Base-by-base conservation (phyloP, 2,113 vertebrate species). In the Panthera leo region DNA sequence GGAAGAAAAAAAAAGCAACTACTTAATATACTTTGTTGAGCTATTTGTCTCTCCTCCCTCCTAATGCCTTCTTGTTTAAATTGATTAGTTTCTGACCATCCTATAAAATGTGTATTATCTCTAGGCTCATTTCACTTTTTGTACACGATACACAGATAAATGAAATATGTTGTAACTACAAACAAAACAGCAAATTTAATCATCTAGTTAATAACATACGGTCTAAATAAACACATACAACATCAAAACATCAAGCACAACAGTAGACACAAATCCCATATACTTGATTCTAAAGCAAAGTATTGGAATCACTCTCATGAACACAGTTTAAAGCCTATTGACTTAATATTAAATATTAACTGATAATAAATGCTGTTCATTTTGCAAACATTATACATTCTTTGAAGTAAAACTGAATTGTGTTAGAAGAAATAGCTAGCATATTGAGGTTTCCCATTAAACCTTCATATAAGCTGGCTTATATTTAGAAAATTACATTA, bases 141-240 rank as follows among this genome's bases (percentile, higher is more conserved):
- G 68, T 80, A 16, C 1, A 31, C 25, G 1, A 61, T 80, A 70
- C 53, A 45, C 27, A 94, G 39, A 34, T 83, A 76, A 39, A 13
- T 93, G 4, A 7, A 83, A 48, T 34, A 68, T 78, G 42, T 61
- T 10, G 16, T 51, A 7, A 83, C 58, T 73, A 48, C 21, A 95
- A 90, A 51, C 48, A 58, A 90, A 89, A 94, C 12, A 92, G 7
- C 5, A 93, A 93, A 96, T 16, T 87, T 25, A 83, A 15, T 88
- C 21, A 85, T 53, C 5, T 12, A 63, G 19, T 58, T 65, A 73
- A 42, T 83, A 85, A 58, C 12, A 55, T 13, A 75, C 1, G 73
- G 29, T 39, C 18, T 21, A 93, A 93, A 39, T 51, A 95, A 93
- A 70, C 1, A 42, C 45, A n/a, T 5, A 45, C 9, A 25, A 53